These are phyloP conservation scores for Hipparchia sbordonii DNA, from an alignment of 2,888 invertebrate genomes.

Conservation along the genomic window DNA sequence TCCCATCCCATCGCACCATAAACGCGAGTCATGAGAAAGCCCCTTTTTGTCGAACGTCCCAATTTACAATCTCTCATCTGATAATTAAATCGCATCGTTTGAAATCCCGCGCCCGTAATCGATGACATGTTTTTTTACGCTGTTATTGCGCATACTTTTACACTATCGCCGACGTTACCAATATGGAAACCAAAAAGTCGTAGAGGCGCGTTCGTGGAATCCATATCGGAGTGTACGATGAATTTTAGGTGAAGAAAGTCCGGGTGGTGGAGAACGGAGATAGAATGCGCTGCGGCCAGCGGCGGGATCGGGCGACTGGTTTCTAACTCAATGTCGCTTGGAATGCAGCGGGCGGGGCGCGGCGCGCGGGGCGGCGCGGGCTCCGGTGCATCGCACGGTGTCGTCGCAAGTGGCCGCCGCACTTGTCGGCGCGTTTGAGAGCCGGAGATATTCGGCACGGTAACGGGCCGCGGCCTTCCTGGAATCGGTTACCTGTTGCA, in stretches of 20 bases:
- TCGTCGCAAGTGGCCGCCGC: conserved; percentile 80
- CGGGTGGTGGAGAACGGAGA: conserved; percentile 60
- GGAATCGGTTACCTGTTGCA: conserved; percentile 83
- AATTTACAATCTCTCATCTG: conserved; percentile 16
- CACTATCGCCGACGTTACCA: conserved; percentile 24
- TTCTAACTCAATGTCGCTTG: conserved; percentile 79
- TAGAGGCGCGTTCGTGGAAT: conserved; percentile 42
- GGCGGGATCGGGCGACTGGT: conserved; percentile 72
- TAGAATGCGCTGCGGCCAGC: conserved; percentile 53
- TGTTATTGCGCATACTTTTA: conserved; percentile 19
- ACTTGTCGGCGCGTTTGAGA: conserved; percentile 82
- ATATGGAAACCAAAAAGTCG: conserved; percentile 39
- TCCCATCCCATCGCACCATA: conserved; percentile 1
- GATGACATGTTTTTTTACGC: conserved; percentile 19
- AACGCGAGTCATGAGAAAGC: conserved; percentile 10
- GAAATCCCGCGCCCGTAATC: conserved; percentile 19
- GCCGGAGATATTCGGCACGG: conserved; percentile 81
- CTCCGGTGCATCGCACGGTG: conserved; percentile 68
- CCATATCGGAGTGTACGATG: conserved; percentile 46
- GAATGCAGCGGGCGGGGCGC: conserved; percentile 67
- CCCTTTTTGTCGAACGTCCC: conserved; percentile 15
- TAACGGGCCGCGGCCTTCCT: conserved; percentile 82
- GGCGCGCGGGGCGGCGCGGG: conserved; percentile 48
- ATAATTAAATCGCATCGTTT: conserved; percentile 24
- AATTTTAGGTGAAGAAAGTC: conserved; percentile 50